Base-by-base conservation (phyloP, 2,797 vertebrate species). In the Erethizon dorsatum region DNA sequence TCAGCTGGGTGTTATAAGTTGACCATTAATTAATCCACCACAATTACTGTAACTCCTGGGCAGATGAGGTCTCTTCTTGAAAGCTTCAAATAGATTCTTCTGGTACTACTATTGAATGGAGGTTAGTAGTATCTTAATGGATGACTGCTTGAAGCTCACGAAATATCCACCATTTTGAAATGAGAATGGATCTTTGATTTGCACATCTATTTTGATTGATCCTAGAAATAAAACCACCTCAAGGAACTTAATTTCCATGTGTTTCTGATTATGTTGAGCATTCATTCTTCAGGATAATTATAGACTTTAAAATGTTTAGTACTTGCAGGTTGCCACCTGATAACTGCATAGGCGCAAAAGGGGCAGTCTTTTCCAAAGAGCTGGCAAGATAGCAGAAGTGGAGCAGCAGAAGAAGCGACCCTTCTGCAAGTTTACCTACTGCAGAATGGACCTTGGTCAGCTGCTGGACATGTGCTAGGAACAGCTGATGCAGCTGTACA, bases 61-160 rank as follows among this genome's bases (percentile, higher is more conserved):
- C 82, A 95, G 80, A 84, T 96, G n/a, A 94, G 83, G n/a, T 90
- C 59, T 97, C 61, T 41, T 82, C 63, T 94, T 95, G 41, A 89
- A 96, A 96, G 50, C n/a, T 82, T 97, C 86, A 92, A 26, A 71
- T 56, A 88, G 71, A 92, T 95, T 96, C 20, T 94, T 52, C 33
- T 92, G 54, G 54, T 92, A 18, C 65, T 92, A 22, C 12, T 88
- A 45, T 94, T 85, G 82, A 96, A 87, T 96, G 75, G 56, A 59
- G 45, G 95, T 96, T 77, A 69, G 75, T 90, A 95, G 75, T 65
- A 80, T 95, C 73, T 96, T n/a, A 94, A 90, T 90, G 57, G n/a
- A 8, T 92, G 47, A 88, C 89, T 91, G 79, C 83, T 96, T 95
- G 83, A 88, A 79, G 73, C 45, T 88, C 73, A 91, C 79, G 91